Conservation (phyloP, 2,797 vertebrate genomes). For the Gambusia yucatana region DNA sequence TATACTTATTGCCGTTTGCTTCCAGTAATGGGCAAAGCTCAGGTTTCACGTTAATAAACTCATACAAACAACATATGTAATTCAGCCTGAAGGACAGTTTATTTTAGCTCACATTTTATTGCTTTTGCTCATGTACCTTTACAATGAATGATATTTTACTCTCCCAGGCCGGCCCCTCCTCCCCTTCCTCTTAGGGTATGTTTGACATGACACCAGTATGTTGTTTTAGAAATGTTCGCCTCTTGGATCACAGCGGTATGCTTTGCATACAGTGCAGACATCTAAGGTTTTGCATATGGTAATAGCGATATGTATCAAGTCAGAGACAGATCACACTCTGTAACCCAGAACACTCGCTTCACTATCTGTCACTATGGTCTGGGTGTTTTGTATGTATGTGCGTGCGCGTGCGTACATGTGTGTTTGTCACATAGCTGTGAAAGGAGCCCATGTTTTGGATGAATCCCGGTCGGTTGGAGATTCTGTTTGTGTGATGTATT, state of each 20-base stretch:
- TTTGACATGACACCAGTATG: constrained; percentile 22
- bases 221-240: constrained; percentile 11
- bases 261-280: constrained; percentile 59
- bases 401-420: neutral
- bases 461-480: neutral
- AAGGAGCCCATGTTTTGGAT: neutral
- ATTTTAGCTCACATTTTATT: constrained; percentile 15
- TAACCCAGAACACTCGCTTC: constrained; percentile 29
- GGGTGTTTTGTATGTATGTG: neutral
- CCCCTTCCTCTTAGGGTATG: neutral
- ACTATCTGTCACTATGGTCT: constrained; percentile 10
- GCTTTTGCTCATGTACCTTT: constrained; percentile 13
- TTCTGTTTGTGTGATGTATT: neutral
- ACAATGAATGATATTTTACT: constrained; percentile 32
- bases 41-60: constrained; percentile 7
- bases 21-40: neutral
- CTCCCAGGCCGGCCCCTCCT: neutral
- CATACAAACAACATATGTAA: neutral
- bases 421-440: neutral
- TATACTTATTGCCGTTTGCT: neutral
- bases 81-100: constrained; percentile 29
- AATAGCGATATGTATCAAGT: constrained; percentile 52
- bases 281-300: constrained; percentile 69
- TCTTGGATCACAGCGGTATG: constrained; percentile 16
- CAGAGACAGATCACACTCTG: constrained; percentile 30